phyloP scores from a whole-genome alignment of 2,888 invertebrate species.

The Mimachlamys varia region DNA sequence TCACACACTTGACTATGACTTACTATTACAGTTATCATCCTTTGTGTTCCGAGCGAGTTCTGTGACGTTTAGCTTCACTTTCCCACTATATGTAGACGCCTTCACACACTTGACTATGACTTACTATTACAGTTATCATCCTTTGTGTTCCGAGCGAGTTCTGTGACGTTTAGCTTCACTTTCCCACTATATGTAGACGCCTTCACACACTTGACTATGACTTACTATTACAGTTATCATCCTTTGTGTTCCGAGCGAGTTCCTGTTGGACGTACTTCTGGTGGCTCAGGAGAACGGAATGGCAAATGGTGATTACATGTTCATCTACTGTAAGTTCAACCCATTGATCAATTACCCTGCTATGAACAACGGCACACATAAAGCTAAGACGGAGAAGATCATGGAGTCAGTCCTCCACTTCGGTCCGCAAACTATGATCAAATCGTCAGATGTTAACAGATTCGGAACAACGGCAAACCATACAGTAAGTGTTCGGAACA shows the following conservation, averaged over 20 bases:
- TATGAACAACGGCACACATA: not conserved
- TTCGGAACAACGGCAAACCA: not conserved
- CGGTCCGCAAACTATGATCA: conserved; percentile 44
- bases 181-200: too few relatives aligned
- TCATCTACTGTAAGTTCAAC: conserved; percentile 63
- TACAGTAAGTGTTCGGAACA: not conserved
- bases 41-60: conserved; percentile 57
- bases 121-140: conserved; percentile 61
- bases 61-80: too few relatives aligned
- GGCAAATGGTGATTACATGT: conserved; percentile 65
- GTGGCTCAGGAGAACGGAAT: conserved; percentile 61
- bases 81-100: too few relatives aligned
- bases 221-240: conserved; percentile 61
- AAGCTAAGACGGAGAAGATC: conserved; percentile 14
- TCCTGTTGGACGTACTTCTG: conserved; percentile 58
- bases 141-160: conserved; percentile 58
- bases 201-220: too few relatives aligned
- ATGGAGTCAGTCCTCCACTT: conserved; percentile 43
- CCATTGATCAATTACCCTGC: conserved; percentile 47
- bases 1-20: too few relatives aligned
- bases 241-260: conserved; percentile 57
- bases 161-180: too few relatives aligned
- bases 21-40: conserved; percentile 60
- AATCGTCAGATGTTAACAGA: not conserved
- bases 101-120: too few relatives aligned